A percentile compares a stretch with the other conserved stretches of the same genome.
Conservation (phyloP, 2,797 vertebrate species). For the Protonibea diacanthus region DNA sequence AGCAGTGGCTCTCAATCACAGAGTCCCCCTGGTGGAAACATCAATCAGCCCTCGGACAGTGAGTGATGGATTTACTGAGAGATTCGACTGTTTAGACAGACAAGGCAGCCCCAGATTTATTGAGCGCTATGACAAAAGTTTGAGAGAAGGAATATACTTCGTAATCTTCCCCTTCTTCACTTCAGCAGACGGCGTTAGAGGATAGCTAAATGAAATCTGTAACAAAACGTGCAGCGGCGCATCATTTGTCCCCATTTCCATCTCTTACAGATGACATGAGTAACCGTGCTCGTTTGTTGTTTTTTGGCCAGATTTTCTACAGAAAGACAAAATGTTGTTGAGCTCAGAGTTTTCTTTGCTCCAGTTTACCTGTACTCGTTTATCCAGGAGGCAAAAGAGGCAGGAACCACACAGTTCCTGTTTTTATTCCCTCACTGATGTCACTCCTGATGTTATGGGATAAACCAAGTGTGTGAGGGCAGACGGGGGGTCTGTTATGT, state of each 20-base stretch:
- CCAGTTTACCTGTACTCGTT: not conserved
- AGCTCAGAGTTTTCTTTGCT: not conserved
- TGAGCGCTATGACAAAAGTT: conserved; percentile 36
- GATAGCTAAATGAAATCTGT: conserved; percentile 1
- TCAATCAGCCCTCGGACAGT: conserved; percentile 62
- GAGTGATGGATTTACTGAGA: conserved; percentile 62
- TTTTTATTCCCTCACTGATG: not conserved
- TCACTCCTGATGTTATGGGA: not conserved
- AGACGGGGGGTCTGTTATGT: not conserved
- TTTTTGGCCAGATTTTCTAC: not conserved
- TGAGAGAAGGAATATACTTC: not conserved
- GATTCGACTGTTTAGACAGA: conserved; percentile 49
- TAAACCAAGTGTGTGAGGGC: not conserved
- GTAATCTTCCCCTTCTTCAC: conserved; percentile 8
- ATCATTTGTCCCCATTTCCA: not conserved
- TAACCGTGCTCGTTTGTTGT: no score
- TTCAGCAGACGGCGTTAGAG: not conserved
- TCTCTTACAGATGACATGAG: conserved; percentile 4
- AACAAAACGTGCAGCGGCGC: not conserved
- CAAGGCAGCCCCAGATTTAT: conserved; percentile 39
- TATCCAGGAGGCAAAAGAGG: not conserved
- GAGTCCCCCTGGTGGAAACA: conserved; percentile 47
- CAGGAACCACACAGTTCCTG: not conserved
- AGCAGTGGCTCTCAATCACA: conserved; percentile 59
- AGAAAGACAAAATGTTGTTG: not conserved